phyloP scores from a whole-genome alignment of 2,888 invertebrate species.

The Leptura quadrifasciata region DNA sequence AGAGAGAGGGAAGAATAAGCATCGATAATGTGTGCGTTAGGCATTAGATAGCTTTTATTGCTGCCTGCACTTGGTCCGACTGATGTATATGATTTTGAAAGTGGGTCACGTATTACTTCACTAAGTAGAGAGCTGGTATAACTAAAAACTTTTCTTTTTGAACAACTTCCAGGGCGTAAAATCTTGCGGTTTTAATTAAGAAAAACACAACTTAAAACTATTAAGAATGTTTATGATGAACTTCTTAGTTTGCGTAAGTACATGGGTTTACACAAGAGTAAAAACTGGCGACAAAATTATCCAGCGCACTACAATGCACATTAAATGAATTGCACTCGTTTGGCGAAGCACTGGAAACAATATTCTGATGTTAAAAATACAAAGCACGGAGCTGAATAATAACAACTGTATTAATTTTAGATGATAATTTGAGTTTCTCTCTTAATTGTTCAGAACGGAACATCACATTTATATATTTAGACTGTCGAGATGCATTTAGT shows the following conservation, averaged over 20 bases:
- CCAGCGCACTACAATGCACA: neutral
- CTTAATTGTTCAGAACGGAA: neutral
- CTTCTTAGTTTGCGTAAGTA: constrained; percentile 15
- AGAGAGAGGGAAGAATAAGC: constrained; percentile 11
- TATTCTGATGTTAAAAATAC: neutral
- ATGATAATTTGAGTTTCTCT: neutral
- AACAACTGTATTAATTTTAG: neutral
- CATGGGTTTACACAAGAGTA: neutral
- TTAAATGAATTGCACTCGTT: neutral
- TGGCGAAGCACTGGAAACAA: neutral
- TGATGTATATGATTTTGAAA: constrained; percentile 12
- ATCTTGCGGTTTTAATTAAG: constrained; percentile 25
- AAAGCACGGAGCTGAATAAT: neutral
- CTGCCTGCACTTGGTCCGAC: neutral
- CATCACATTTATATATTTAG: neutral
- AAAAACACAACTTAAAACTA: constrained; percentile 30
- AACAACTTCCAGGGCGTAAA: neutral
- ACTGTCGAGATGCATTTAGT: neutral
- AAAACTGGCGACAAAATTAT: neutral
- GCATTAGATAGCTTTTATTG: constrained; percentile 10
- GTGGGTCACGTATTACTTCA: constrained; percentile 20
- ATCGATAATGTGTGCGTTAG: constrained; percentile 16
- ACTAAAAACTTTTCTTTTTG: constrained; percentile 25
- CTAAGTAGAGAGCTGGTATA: neutral
- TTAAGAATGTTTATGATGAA: constrained; percentile 4